Conservation (phyloP, 2,797 vertebrate genomes). For the Taeniopygia guttata region DNA sequence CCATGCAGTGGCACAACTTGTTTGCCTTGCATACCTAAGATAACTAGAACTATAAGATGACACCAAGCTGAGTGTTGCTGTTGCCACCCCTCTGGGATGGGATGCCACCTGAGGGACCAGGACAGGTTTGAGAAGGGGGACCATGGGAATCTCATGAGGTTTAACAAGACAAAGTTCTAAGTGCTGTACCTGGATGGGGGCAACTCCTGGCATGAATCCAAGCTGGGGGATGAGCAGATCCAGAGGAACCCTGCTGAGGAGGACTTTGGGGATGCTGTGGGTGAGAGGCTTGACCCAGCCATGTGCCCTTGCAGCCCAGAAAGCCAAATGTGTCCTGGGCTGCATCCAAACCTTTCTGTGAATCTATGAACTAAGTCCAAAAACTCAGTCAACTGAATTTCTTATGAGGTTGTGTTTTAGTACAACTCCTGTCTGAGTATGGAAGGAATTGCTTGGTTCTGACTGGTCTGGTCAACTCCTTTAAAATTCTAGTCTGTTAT, state of each 20-base stretch:
- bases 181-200: not conserved
- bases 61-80: not conserved
- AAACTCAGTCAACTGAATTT: not conserved
- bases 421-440: not conserved
- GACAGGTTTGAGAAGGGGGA: not conserved
- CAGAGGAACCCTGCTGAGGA: not conserved
- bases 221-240: not conserved
- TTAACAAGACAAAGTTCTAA: not conserved
- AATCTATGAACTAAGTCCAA: not conserved
- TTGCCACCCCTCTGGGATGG: not conserved
- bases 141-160: not conserved
- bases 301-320: not conserved
- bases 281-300: not conserved
- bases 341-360: not conserved
- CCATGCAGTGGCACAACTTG: not conserved
- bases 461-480: not conserved
- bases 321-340: rapidly evolving
- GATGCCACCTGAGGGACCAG: not conserved
- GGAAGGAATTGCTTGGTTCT: not conserved
- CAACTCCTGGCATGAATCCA: not conserved
- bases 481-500: not conserved
- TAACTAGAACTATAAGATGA: not conserved
- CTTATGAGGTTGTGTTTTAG: not conserved
- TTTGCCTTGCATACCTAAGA: not conserved
- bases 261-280: no score